Percentiles rank a stretch among this genome's conserved stretches.
Evolutionary conservation across 2,797 vertebrate species (phyloP).

Genomic region (Petrocephalus schoutedeni): DNA sequence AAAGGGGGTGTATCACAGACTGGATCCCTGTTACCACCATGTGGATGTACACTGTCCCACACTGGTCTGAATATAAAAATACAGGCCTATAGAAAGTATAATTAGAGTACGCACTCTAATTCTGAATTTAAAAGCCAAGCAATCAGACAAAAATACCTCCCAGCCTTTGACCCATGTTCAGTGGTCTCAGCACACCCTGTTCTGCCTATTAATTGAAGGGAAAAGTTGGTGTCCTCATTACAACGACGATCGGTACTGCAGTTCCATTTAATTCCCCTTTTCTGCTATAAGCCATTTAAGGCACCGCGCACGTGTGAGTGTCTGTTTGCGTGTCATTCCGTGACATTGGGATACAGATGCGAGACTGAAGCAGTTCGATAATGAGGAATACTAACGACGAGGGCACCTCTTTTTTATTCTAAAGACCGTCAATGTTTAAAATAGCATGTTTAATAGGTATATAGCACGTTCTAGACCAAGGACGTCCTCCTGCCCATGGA

Average conservation of each 20-base stretch:
- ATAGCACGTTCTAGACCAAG: conserved; percentile 3
- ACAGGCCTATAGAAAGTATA: background rate
- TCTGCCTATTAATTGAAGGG: background rate
- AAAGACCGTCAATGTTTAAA: background rate
- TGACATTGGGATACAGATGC: background rate
- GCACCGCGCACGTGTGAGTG: background rate
- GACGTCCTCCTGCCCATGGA: background rate
- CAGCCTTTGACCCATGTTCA: background rate
- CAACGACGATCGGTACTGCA: background rate
- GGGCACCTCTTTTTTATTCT: background rate
- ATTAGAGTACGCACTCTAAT: background rate
- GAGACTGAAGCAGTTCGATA: background rate
- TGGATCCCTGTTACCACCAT: background rate
- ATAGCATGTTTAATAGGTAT: background rate
- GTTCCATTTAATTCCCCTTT: background rate
- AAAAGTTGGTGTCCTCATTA: background rate
- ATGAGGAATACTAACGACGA: background rate
- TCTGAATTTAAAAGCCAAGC: background rate
- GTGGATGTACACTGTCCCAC: background rate
- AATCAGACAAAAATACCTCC: background rate
- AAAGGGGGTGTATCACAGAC: background rate
- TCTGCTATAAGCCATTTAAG: background rate
- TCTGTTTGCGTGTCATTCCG: background rate
- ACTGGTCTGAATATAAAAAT: background rate
- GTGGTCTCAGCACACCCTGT: background rate